phyloP scores from a whole-genome alignment of 2,113 vertebrate genomes.

The Holacanthus passer region DNA sequence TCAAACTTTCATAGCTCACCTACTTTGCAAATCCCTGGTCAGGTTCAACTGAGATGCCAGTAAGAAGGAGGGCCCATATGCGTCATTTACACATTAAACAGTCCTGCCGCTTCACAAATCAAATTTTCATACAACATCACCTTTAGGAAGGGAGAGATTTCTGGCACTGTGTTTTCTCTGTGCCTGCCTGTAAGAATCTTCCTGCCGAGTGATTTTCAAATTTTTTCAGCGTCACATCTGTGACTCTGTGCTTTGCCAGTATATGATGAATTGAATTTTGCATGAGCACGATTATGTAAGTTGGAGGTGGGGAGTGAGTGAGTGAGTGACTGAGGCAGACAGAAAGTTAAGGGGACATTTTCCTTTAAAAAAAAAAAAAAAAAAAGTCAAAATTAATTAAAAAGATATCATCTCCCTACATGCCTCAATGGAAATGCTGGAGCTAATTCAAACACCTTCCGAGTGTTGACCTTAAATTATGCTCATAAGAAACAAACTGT shows the following conservation, averaged over 20 bases:
- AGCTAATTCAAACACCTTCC: conserved; percentile 56
- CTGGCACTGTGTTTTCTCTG: conserved; percentile 33
- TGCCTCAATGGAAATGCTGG: conserved; percentile 39
- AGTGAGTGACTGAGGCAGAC: conserved; percentile 30
- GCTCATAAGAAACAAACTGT: conserved; percentile 21
- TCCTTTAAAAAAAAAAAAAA: conserved; percentile 7
- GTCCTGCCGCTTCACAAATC: conserved; percentile 39
- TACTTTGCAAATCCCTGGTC: conserved; percentile 64
- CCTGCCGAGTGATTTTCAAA: conserved; percentile 65
- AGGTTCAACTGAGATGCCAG: conserved; percentile 41
- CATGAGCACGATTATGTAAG: conserved; percentile 56
- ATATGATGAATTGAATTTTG: conserved; percentile 67
- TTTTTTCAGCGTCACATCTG: conserved; percentile 69
- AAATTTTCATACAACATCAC: conserved; percentile 70
- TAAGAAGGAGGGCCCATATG: conserved; percentile 41
- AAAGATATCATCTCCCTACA: conserved; percentile 64
- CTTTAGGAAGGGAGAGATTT: conserved; percentile 59
- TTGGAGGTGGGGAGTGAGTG: conserved; percentile 4
- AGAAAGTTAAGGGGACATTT: conserved; percentile 38
- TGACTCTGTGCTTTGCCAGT: conserved; percentile 66
- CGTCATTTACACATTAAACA: conserved; percentile 66
- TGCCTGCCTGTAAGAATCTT: conserved; percentile 49
- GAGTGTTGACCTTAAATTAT: conserved; percentile 44
- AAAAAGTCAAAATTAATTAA: conserved; percentile 68
- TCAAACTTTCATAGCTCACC: conserved; percentile 69